Percentiles rank a stretch among this genome's conserved stretches.
phyloP scores from a whole-genome alignment of 2,113 vertebrate genomes.

The Ailuropoda melanoleuca region DNA sequence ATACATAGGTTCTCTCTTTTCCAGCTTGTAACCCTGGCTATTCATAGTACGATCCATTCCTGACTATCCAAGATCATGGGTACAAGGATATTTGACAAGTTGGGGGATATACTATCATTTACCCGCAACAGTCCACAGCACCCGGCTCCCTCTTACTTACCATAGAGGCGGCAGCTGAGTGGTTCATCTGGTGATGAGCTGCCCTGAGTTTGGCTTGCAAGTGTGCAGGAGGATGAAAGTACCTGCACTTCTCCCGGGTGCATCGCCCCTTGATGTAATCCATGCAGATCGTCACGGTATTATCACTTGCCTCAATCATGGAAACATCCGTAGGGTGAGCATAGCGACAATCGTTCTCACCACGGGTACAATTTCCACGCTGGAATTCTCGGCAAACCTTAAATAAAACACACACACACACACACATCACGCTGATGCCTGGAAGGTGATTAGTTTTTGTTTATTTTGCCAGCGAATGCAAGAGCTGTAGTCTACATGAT shows the following conservation, averaged over 20 bases:
- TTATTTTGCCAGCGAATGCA: background rate
- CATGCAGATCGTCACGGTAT: slow-evolving; percentile 99
- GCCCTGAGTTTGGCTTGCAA: slow-evolving; percentile 99
- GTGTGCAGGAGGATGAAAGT: slow-evolving; percentile 98
- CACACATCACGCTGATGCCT: background rate
- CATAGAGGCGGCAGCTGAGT: slow-evolving; percentile 90
- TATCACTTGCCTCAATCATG: slow-evolving; percentile 98
- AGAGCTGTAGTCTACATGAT: background rate
- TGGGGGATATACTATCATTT: background rate
- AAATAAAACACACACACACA: too few relatives aligned
- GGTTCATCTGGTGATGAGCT: slow-evolving; percentile 96
- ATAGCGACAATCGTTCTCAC: slow-evolving; percentile 98
- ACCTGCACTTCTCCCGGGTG: slow-evolving; percentile 98
- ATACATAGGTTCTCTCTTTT: background rate
- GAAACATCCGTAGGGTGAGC: slow-evolving; percentile 95
- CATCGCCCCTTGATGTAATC: slow-evolving; percentile 99
- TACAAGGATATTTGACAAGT: background rate
- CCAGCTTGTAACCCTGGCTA: background rate
- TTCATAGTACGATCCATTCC: background rate
- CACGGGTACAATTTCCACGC: slow-evolving; percentile 97
- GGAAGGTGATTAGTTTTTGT: slow-evolving; percentile 21
- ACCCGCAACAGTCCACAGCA: background rate
- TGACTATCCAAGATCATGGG: background rate
- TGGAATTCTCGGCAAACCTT: slow-evolving; percentile 99
- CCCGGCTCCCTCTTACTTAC: slow-evolving; percentile 90